phyloP scores from a whole-genome alignment of 1,140 invertebrate genomes.

The Ruditapes philippinarum region DNA sequence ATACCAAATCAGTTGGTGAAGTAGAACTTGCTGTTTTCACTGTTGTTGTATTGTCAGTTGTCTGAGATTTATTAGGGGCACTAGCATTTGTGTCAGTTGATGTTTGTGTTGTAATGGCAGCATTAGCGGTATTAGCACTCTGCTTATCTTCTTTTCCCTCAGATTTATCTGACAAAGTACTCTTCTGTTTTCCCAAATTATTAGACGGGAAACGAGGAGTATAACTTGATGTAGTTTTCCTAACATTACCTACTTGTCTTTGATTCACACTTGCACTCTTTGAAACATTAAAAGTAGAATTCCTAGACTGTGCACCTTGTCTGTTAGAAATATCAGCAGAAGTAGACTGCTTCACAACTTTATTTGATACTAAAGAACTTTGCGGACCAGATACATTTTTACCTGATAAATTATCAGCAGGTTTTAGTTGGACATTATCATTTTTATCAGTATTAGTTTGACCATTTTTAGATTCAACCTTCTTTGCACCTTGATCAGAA shows the following conservation, averaged over 20 bases:
- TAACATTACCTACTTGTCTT: constrained; percentile 38
- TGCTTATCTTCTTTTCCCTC: no score
- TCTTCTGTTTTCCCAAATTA: background rate
- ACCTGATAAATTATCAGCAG: background rate
- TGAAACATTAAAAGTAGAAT: constrained; percentile 28
- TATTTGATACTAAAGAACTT: background rate
- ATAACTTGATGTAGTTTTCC: constrained; percentile 40
- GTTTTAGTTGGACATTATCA: background rate
- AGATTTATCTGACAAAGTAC: background rate
- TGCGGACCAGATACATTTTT: background rate
- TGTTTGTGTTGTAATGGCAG: background rate
- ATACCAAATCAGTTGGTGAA: constrained; percentile 39
- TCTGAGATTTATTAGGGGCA: background rate
- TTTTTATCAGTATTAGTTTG: background rate
- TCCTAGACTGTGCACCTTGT: constrained; percentile 43
- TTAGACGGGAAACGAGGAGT: constrained; percentile 16
- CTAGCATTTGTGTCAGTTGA: background rate
- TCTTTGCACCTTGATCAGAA: background rate
- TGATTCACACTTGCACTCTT: constrained; percentile 26
- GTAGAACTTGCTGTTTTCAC: background rate
- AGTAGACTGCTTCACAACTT: background rate
- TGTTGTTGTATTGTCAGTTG: background rate
- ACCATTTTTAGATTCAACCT: background rate
- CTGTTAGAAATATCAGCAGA: background rate
- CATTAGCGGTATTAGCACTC: background rate